A percentile compares a stretch with the other conserved stretches of the same genome.
phyloP scores from a whole-genome alignment of 2,797 vertebrate genomes.

The Malacoctenus gilli region DNA sequence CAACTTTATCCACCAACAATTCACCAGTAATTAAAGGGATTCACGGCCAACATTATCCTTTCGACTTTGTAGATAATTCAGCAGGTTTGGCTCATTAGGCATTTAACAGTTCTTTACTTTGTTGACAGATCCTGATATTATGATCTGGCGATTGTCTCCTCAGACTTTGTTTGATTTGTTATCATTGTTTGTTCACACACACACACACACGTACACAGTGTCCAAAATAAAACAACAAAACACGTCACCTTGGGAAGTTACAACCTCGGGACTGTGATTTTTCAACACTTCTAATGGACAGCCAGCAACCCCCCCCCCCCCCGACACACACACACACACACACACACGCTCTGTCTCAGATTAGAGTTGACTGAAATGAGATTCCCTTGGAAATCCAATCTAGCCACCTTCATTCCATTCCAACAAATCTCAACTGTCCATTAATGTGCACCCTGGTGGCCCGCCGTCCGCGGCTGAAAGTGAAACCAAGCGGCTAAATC shows the following conservation, averaged over 20 bases:
- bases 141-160: too few species aligned
- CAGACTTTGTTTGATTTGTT: too few species aligned
- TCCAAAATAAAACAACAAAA: constrained; percentile 31
- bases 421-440: constrained; percentile 53
- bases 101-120: too few species aligned
- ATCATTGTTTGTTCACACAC: background rate
- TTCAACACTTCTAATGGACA: constrained; percentile 32
- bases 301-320: background rate
- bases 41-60: too few species aligned
- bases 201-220: background rate
- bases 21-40: too few species aligned
- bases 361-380: constrained; percentile 58
- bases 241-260: constrained; percentile 12
- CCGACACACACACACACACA: too few species aligned
- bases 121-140: too few species aligned
- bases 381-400: constrained; percentile 63
- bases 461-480: constrained; percentile 1
- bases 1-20: background rate
- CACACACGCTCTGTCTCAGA: constrained; percentile 23
- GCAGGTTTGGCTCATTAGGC: too few species aligned
- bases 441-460: constrained; percentile 50
- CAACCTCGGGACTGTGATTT: constrained; percentile 14
- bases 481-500: constrained; percentile 23
- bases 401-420: constrained; percentile 39
- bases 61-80: too few species aligned